Percentiles rank a stretch among this genome's conserved stretches.
Conservation (phyloP, 37 sponge, comb jelly and placozoan species). For the Crambe crambe region DNA sequence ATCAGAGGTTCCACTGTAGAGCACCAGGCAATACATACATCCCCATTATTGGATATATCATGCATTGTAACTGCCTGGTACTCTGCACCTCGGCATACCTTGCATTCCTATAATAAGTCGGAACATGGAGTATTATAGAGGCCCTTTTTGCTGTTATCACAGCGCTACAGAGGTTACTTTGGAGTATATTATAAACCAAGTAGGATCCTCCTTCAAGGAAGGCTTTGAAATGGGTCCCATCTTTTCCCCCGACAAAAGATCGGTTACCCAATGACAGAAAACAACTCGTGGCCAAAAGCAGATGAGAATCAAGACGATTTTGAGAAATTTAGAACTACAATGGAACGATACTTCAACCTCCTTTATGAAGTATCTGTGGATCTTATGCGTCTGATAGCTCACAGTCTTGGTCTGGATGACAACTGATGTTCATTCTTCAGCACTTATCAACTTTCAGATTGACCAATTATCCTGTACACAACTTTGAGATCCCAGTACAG, state of each 20-base stretch:
- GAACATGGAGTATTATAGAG: too few relatives aligned
- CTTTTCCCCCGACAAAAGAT: background rate
- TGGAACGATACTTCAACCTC: background rate
- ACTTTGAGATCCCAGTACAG: slow-evolving; percentile 18
- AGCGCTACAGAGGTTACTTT: slow-evolving; percentile 19
- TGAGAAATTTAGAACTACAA: background rate
- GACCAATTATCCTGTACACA: slow-evolving; percentile 13
- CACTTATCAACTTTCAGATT: slow-evolving; percentile 10
- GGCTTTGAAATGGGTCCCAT: slow-evolving; percentile 1
- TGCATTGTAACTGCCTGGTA: too few relatives aligned
- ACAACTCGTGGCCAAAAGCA: slow-evolving; percentile 10
- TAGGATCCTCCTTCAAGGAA: slow-evolving; percentile 21
- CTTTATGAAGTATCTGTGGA: background rate
- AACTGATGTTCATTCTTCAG: background rate
- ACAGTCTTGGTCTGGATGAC: slow-evolving; percentile 5
- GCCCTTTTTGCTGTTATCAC: too few relatives aligned
- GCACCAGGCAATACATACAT: too few relatives aligned
- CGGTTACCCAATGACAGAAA: slow-evolving; percentile 13
- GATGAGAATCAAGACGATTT: slow-evolving; percentile 2
- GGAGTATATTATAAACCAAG: slow-evolving; percentile 17
- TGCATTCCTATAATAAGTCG: too few relatives aligned
- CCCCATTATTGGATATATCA: too few relatives aligned
- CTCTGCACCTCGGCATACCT: too few relatives aligned
- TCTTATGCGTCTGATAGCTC: background rate
- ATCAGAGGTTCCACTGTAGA: too few relatives aligned